These are phyloP conservation scores for Beaufortia kweichowensis DNA, from an alignment of 2,113 vertebrate species.

Conservation along the genomic window DNA sequence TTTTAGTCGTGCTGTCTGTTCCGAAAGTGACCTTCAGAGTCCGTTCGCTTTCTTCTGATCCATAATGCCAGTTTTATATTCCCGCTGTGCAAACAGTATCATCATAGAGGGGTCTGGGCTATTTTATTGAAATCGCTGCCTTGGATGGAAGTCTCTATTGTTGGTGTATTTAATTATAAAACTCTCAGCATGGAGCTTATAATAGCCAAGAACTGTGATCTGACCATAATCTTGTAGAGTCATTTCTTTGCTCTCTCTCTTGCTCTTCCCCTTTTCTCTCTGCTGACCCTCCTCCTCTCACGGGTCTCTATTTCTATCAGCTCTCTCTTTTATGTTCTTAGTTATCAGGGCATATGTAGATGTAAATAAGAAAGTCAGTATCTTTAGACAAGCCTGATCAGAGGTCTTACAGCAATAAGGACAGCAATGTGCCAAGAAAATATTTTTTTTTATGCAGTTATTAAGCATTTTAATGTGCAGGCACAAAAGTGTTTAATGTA, in stretches of 20 bases:
- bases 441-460: too few relatives aligned
- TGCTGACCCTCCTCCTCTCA: conserved; percentile 30
- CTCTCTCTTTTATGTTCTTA: conserved; percentile 37
- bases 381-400: conserved; percentile 62
- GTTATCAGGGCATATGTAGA: conserved; percentile 67
- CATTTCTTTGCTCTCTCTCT: conserved; percentile 7
- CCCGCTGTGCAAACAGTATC: conserved; percentile 48
- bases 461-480: too few relatives aligned
- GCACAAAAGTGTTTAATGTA: too few relatives aligned
- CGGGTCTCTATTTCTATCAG: conserved; percentile 40
- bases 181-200: conserved; percentile 36
- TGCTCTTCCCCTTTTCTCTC: background rate
- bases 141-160: conserved; percentile 33
- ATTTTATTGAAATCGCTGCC: conserved; percentile 25
- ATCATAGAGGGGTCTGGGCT: conserved; percentile 19
- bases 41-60: conserved; percentile 56
- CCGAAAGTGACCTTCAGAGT: conserved; percentile 54
- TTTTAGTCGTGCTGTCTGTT: conserved; percentile 25
- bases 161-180: conserved; percentile 42
- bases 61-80: conserved; percentile 59
- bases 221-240: background rate
- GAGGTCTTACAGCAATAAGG: conserved; percentile 51
- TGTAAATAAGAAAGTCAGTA: conserved; percentile 61
- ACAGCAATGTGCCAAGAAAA: conserved; percentile 24
- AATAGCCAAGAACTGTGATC: conserved; percentile 24